Evolutionary conservation across 2,888 invertebrate species (phyloP), one percentile per base, ranked within the genome.

Genomic region (Orchesella flavescens): DNA sequence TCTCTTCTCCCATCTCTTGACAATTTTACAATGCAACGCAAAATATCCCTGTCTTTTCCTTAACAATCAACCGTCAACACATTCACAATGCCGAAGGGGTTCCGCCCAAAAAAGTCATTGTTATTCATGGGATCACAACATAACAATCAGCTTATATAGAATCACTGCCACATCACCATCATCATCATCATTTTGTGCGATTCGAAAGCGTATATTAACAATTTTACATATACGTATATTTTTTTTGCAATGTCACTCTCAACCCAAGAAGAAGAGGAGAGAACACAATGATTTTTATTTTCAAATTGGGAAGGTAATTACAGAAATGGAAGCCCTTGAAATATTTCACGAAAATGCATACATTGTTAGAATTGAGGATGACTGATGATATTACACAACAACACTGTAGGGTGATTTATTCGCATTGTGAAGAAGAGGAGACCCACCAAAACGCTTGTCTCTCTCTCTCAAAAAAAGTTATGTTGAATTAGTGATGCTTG

Each of bases 91-190:
- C 34, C 24, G 34, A 19, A 65, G 55, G 79, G 72, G 79, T 79
- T 79, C 79, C 79, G 79, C 79, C 79, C 79, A 79, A 34, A 34
- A 34, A 34, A 34, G 79, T 79, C 72, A 79, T 79, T 79, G 79
- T 72, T 66, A 79, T 72, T 79, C 79, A 72, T 79, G 79, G 66
- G 72, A 79, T 79, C 72, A 72, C 72, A 79, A 79, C 61, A 72
- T 55, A 66, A 57, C 79, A 79, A 79, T 72, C 79, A 79, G 66
- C 65, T 66, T 63, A 34, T 34, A 34, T 4, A 34, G 34, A n/a
- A n/a, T n/a, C 17, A n/a, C n/a, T n/a, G n/a, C n/a, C n/a, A n/a
- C n/a, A n/a, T n/a, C n/a, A n/a, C n/a, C n/a, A n/a, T n/a, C 23
- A 53, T 44, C 53, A 69, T 34, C 15, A 7, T 59, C 59, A 59